Evolutionary conservation across 2,888 invertebrate species (phyloP), one percentile per base, ranked within the genome.

Genomic region (Tetanocera ferruginea): DNA sequence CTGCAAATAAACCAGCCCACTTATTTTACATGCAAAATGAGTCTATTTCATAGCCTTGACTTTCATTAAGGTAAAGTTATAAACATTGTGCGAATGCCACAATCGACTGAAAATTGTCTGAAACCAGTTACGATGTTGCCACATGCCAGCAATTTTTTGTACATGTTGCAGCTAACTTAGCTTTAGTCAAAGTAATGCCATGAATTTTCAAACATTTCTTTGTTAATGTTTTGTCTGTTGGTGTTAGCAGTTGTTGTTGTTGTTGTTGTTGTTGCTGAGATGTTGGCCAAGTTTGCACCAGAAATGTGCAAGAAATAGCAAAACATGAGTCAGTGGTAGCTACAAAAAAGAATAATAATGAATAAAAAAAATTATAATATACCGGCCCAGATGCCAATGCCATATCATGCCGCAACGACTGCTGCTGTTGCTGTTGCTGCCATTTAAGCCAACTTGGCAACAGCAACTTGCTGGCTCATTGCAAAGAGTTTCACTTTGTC

Each of bases 281-380:
- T 67, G 49, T 60, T 67, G 67, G 69, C 69, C 69, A 69, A 69
- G 69, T 69, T 69, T 69, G 69, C 69, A 69, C 69, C 25, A 69
- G 69, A 69, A 31, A 52, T 69, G 51, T 43, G 5, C 31, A 31
- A 11, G 31, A 64, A 64, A n/a, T n/a, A 34, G 31, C 66, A 11
- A 66, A 34, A 19, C 34, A 37, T 60, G 60, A 60, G 25, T 60
- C 60, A 60, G 25, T 60, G 5, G 60, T 43, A 43, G 14, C 37
- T 37, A n/a, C n/a, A n/a, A n/a, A n/a, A n/a, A n/a, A n/a, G n/a
- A n/a, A n/a, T n/a, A n/a, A n/a, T n/a, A n/a, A n/a, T n/a, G n/a
- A n/a, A n/a, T 37, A 37, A 43, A 8, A 25, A 60, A 60, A 60
- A 5, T 3, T 23, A 60, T 28, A 60, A 6, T 3, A 28, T 14